Evolutionary conservation across 2,113 vertebrate genomes (phyloP).

Genomic region (Porphyrio hochstetteri): DNA sequence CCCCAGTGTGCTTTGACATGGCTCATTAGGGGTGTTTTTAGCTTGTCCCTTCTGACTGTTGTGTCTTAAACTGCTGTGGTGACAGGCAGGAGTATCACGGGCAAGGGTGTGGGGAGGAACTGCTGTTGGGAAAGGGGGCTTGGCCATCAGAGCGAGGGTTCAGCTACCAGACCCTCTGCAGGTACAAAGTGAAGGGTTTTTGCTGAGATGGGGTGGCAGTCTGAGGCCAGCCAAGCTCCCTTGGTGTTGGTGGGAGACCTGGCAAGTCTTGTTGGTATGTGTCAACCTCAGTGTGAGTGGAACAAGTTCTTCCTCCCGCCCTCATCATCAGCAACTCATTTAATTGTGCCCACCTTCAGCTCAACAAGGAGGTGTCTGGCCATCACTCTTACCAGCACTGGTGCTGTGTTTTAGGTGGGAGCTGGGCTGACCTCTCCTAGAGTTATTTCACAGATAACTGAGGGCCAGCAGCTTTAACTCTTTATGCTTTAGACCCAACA

Average conservation of each 20-base stretch:
- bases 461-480: background rate
- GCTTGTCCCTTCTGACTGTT: background rate
- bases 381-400: background rate
- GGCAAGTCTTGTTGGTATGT: fast-evolving
- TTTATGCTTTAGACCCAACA: background rate
- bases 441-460: background rate
- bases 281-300: background rate
- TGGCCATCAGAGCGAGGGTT: background rate
- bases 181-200: background rate
- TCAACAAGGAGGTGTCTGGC: background rate
- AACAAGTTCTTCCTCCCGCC: background rate
- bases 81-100: fast-evolving
- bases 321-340: background rate
- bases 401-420: background rate
- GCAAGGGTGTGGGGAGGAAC: too few relatives aligned
- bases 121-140: background rate
- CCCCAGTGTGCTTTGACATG: background rate
- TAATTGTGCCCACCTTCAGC: background rate
- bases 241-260: fast-evolving
- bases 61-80: background rate
- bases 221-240: background rate
- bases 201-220: background rate
- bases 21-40: background rate
- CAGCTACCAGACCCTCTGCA: fast-evolving
- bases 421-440: background rate